Percentiles rank a stretch among this genome's conserved stretches.
Evolutionary conservation across 2,113 vertebrate species (phyloP).

Genomic region (Nicator chloris): DNA sequence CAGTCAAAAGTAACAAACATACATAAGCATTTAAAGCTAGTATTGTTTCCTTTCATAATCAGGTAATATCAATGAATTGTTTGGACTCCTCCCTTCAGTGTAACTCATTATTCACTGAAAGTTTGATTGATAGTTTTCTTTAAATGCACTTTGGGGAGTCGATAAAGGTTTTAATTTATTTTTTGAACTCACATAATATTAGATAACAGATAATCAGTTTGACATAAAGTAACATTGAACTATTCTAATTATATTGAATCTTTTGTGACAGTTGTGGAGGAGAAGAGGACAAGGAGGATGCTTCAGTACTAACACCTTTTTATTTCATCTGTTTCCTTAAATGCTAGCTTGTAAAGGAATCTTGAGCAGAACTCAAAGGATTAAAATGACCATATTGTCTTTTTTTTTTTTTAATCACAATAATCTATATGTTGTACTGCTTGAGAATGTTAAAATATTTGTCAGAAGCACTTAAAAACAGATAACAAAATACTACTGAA

Average conservation of each 20-base stretch:
- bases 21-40: background rate
- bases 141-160: background rate
- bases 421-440: background rate
- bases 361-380: background rate
- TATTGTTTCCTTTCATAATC: background rate
- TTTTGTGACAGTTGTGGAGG: background rate
- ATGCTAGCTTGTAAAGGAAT: background rate
- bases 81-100: background rate
- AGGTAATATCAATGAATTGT: background rate
- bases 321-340: background rate
- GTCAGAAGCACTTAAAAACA: background rate
- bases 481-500: background rate
- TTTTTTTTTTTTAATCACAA: background rate
- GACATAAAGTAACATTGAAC: background rate
- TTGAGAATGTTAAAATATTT: background rate
- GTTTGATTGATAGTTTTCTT: background rate
- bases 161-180: background rate
- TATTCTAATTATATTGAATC: background rate
- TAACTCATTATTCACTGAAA: background rate
- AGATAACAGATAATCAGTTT: background rate
- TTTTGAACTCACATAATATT: background rate
- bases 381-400: background rate
- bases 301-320: background rate
- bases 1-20: background rate
- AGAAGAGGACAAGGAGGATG: fast-evolving